Conservation (phyloP, 2,888 invertebrate genomes). For the Standfussiana lucernea region DNA sequence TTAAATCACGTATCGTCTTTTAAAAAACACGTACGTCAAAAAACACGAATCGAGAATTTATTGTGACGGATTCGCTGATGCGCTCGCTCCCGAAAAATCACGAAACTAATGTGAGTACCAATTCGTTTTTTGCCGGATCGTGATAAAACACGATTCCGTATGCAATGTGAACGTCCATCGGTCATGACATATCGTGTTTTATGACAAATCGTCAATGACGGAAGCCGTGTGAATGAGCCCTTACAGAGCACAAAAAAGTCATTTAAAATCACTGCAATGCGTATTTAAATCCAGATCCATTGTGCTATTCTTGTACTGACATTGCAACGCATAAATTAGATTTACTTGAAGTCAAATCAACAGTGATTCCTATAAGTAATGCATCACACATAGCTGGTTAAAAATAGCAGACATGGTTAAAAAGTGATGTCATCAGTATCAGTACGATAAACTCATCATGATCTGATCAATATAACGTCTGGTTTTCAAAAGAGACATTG, state of each 20-base stretch:
- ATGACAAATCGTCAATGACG: too few species aligned
- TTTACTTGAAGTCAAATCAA: slow-evolving; percentile 23
- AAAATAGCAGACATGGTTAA: slow-evolving; percentile 37
- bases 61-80: too few species aligned
- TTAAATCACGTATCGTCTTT: too few species aligned
- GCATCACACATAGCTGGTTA: slow-evolving; percentile 21
- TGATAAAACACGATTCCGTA: too few species aligned
- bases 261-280: neutral
- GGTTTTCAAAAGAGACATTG: neutral
- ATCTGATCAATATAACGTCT: neutral
- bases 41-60: too few species aligned
- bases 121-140: too few species aligned
- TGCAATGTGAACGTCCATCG: too few species aligned
- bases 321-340: slow-evolving; percentile 34
- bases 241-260: neutral
- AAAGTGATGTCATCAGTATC: slow-evolving; percentile 19
- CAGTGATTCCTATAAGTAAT: slow-evolving; percentile 29
- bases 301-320: slow-evolving; percentile 18
- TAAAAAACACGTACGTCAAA: too few species aligned
- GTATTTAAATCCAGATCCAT: slow-evolving; percentile 36
- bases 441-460: neutral
- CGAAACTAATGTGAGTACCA: too few species aligned
- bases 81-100: too few species aligned
- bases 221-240: too few species aligned
- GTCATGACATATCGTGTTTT: too few species aligned